Evolutionary conservation across 2,888 invertebrate species (phyloP).

Genomic region (Pseudococcus longispinus): DNA sequence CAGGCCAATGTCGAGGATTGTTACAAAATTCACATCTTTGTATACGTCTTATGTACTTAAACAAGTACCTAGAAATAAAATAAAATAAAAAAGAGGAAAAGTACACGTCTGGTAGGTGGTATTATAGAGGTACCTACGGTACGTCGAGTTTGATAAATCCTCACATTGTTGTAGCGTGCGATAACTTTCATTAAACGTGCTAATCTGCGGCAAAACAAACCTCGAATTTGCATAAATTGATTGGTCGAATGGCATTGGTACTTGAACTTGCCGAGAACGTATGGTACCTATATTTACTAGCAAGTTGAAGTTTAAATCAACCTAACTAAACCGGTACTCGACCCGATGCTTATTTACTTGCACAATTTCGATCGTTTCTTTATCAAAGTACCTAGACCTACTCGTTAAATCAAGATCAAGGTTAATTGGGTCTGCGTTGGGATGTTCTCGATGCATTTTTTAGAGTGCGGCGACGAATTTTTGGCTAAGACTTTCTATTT

Average conservation of each 20-base stretch:
- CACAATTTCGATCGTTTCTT: constrained; percentile 23
- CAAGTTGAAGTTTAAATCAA: too few relatives aligned
- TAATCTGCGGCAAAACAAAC: constrained; percentile 8
- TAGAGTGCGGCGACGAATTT: not conserved
- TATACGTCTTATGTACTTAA: not conserved
- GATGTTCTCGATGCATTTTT: not conserved
- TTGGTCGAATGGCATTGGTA: constrained; percentile 16
- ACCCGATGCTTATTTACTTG: constrained; percentile 12
- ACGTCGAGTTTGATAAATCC: not conserved
- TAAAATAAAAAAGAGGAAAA: too few relatives aligned
- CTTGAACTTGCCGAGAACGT: constrained; percentile 7
- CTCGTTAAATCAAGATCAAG: constrained; percentile 10
- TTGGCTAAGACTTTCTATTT: not conserved
- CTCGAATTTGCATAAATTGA: constrained; percentile 36
- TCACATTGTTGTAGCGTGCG: constrained; percentile 4
- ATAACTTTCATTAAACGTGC: constrained; percentile 39
- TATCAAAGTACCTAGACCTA: not conserved
- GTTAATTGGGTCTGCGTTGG: not conserved
- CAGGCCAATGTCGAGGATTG: not conserved
- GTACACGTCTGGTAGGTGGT: too few relatives aligned
- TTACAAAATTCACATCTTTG: constrained; percentile 26
- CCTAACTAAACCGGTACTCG: constrained; percentile 34
- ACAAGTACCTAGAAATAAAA: not conserved
- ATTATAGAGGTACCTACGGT: too few relatives aligned
- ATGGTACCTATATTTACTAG: not conserved